Conservation (phyloP, 2,888 invertebrate genomes). For the Hyposoter dolosus region DNA sequence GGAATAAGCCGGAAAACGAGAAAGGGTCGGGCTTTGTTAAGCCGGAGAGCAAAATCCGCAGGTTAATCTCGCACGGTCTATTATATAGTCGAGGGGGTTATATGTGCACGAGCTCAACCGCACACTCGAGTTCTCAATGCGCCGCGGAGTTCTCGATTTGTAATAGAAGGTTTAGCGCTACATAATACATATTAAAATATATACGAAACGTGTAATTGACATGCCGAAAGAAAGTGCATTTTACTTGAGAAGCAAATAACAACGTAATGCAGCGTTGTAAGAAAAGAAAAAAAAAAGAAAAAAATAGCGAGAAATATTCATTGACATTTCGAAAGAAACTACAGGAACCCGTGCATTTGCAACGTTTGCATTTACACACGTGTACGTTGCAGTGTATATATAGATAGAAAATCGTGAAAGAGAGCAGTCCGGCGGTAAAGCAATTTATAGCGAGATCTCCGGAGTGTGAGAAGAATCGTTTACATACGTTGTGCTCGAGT, state of each 20-base stretch:
- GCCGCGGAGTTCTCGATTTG: background rate
- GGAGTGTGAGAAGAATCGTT: constrained; percentile 22
- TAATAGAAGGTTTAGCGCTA: background rate
- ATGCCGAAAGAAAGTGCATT: background rate
- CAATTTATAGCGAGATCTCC: background rate
- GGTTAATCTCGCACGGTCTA: constrained; percentile 56
- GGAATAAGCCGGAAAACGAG: constrained; percentile 3
- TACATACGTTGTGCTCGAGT: constrained; percentile 3
- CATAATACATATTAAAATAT: background rate
- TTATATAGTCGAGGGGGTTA: constrained; percentile 41
- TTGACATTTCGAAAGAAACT: constrained; percentile 9
- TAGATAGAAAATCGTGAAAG: constrained; percentile 1
- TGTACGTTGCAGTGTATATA: background rate
- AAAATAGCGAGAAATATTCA: constrained; percentile 21
- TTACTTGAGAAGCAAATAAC: background rate
- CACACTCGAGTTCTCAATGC: constrained; percentile 1
- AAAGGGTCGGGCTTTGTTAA: constrained; percentile 46
- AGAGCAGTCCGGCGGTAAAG: background rate
- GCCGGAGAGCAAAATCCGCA: constrained; percentile 32
- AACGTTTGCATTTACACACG: background rate
- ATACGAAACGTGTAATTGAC: background rate
- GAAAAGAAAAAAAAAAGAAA: background rate
- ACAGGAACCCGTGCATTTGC: background rate
- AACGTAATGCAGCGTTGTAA: background rate
- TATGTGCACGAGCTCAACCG: constrained; percentile 26